A percentile compares a stretch with the other conserved stretches of the same genome.
Evolutionary conservation across 2,888 invertebrate genomes (phyloP).

Genomic region (Zaprionus lineosus): DNA sequence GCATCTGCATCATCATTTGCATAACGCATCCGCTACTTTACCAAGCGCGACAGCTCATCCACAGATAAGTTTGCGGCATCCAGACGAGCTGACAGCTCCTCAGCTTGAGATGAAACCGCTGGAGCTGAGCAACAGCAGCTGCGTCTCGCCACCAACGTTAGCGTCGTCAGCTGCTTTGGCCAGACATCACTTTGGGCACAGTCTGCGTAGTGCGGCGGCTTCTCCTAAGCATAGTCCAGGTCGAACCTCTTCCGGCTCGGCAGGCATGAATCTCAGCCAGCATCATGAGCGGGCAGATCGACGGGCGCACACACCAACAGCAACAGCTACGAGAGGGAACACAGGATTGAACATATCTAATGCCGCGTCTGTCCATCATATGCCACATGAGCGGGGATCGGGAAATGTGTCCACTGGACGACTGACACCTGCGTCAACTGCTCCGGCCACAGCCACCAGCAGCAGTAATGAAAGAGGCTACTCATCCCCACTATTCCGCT

Average conservation of each 20-base stretch:
- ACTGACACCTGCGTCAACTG: conserved; percentile 53
- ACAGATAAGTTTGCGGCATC: conserved; percentile 67
- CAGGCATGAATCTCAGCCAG: conserved; percentile 74
- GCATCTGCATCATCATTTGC: conserved; percentile 77
- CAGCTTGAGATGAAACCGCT: conserved; percentile 73
- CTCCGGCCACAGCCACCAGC: conserved; percentile 22
- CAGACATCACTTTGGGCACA: conserved; percentile 64
- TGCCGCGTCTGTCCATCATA: conserved; percentile 31
- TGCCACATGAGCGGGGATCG: conserved; percentile 38
- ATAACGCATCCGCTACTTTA: conserved; percentile 30
- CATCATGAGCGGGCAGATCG: conserved; percentile 62
- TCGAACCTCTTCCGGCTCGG: conserved; percentile 23
- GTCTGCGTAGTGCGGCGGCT: conserved; percentile 41
- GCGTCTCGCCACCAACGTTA: conserved; percentile 51
- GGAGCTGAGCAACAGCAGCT: conserved; percentile 53
- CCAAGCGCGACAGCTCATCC: conserved; percentile 46
- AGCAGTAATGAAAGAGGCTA: conserved; percentile 76
- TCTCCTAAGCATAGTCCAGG: conserved; percentile 75
- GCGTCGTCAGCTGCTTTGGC: conserved; percentile 48
- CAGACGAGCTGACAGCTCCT: conserved; percentile 76
- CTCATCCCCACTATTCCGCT: conserved; percentile 74
- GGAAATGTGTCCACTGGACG: conserved; percentile 33
- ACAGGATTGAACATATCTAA: conserved; percentile 17
- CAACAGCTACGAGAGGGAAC: conserved; percentile 58
- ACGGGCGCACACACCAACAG: conserved; percentile 70